A percentile compares a stretch with the other conserved stretches of the same genome.
Conservation (phyloP, 2,113 vertebrate genomes). For the Phainopepla nitens region DNA sequence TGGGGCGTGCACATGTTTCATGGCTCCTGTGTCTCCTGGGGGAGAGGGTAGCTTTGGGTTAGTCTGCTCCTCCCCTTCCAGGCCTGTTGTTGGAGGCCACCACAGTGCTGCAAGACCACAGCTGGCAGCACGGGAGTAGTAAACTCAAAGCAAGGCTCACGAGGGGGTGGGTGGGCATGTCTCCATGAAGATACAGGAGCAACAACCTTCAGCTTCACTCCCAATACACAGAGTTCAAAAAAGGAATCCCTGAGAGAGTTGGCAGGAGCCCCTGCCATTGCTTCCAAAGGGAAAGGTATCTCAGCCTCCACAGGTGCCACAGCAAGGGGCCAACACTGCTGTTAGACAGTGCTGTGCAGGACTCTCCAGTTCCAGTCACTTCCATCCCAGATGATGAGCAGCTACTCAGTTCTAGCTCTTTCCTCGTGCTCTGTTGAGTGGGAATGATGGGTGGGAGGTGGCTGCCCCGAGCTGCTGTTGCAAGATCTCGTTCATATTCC, state of each 20-base stretch:
- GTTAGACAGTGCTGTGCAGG: background rate
- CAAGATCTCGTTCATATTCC: background rate
- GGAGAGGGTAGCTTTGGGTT: background rate
- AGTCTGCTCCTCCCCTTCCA: background rate
- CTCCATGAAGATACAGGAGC: background rate
- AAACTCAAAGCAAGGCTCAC: background rate
- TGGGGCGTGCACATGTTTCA: fast-evolving
- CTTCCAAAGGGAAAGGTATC: background rate
- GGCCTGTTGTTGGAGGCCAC: background rate
- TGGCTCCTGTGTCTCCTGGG: background rate
- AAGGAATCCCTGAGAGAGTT: background rate
- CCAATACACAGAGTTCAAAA: background rate
- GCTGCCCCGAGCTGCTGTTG: fast-evolving
- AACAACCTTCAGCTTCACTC: background rate
- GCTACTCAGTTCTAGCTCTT: background rate
- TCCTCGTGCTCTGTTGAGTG: background rate
- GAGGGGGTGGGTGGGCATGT: background rate
- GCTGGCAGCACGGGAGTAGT: background rate
- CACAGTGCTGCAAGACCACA: fast-evolving
- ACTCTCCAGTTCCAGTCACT: background rate
- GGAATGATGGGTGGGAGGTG: background rate
- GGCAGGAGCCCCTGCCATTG: background rate
- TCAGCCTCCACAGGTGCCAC: fast-evolving
- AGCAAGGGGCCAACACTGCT: background rate
- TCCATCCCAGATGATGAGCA: background rate